Conservation (phyloP, 2,888 invertebrate species). For the Mythimna pallens region DNA sequence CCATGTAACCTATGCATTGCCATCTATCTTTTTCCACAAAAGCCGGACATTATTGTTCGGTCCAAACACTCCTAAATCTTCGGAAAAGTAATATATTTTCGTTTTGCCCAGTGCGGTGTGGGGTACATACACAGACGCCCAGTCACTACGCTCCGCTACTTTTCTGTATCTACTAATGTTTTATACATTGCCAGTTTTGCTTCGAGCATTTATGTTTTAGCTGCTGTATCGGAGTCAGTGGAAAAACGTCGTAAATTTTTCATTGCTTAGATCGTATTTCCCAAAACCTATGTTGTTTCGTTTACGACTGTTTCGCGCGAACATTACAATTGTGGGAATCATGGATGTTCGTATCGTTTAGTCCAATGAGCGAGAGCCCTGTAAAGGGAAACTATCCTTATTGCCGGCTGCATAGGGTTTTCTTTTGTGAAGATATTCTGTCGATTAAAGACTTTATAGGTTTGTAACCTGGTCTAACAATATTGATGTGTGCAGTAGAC, state of each 20-base stretch:
- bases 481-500: slow-evolving; percentile 78
- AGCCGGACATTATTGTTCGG: slow-evolving; percentile 91
- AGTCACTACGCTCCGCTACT: slow-evolving; percentile 80
- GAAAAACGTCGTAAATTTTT: slow-evolving; percentile 78
- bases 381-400: slow-evolving; percentile 59
- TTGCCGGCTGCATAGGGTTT: slow-evolving; percentile 30
- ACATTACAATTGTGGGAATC: slow-evolving; percentile 76
- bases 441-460: slow-evolving; percentile 43
- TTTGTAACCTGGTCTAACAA: slow-evolving; percentile 60
- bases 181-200: slow-evolving; percentile 84
- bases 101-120: slow-evolving; percentile 90
- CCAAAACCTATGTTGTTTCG: slow-evolving; percentile 75
- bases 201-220: slow-evolving; percentile 69
- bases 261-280: slow-evolving; percentile 77
- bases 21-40: slow-evolving; percentile 91
- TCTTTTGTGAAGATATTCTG: slow-evolving; percentile 30
- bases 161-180: slow-evolving; percentile 88
- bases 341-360: slow-evolving; percentile 56
- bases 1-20: slow-evolving; percentile 89
- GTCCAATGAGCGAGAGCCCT: slow-evolving; percentile 50
- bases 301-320: slow-evolving; percentile 79
- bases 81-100: slow-evolving; percentile 91
- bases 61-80: slow-evolving; percentile 91
- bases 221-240: slow-evolving; percentile 70
- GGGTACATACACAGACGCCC: slow-evolving; percentile 76